Base-by-base conservation (phyloP, 2,113 vertebrate genomes). In the Bubo scandiacus region DNA sequence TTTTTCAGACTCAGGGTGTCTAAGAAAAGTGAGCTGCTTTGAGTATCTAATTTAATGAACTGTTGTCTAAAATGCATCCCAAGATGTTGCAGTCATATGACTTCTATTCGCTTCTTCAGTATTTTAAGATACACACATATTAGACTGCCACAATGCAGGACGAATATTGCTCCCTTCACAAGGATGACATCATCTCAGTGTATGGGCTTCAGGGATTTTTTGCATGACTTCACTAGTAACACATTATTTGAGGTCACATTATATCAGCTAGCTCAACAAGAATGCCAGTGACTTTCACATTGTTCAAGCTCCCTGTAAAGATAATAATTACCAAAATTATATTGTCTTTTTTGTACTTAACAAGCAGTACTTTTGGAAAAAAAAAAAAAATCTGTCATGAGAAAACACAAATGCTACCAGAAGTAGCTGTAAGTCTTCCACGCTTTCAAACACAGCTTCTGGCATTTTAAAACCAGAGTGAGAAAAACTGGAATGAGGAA, bases 231-330 rank as follows among this genome's bases (percentile, higher is more conserved):
- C 94, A 94, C 67, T 65, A 86, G 58, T 79, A 80, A 93, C 72
- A 59, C 59, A 67, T 87, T 87, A 96, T 96, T 96, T 97, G 94
- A 95, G 72, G 91, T 95, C 82, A 30, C 58, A 90, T 96, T 97
- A 89, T 73, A 91, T 96, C 86, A 97, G 63, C 84, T 73, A 92
- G 79, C 54, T 95, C 73, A 91, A 85, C 49, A 93, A 94, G 77
- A 94, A 95, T 78, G 47, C 20, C 79, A 87, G 11, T 89, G 96
- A 86, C 88, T 97, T 97, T 95, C 94, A 96, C 91, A 59, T 98
- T 96, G 58, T 83, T 90, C 59, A 86, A 90, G 23, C 26, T 92
- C 81, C 70, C 83, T 95, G 75, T 80, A 96, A 94, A 80, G 42
- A 86, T 25, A 91, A 80, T 96, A 94, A 94, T 95, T 94, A 94